A percentile compares a stretch with the other conserved stretches of the same genome.
Evolutionary conservation across 2,797 vertebrate genomes (phyloP).

Genomic region (Oreortyx pictus): DNA sequence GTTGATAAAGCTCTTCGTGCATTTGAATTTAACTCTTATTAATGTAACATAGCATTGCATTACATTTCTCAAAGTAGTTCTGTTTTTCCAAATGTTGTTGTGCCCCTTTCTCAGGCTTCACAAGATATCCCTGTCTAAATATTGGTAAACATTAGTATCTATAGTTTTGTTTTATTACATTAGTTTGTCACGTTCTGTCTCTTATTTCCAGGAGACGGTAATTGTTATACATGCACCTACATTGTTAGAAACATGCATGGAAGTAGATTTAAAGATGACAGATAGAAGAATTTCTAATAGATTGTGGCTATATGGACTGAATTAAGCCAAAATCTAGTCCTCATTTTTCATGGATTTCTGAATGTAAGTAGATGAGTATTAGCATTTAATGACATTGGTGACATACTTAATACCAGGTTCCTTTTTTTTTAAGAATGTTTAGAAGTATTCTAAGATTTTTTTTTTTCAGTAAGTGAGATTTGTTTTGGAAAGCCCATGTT

Average conservation of each 20-base stretch:
- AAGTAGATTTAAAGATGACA: neutral
- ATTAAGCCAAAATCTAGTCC: neutral
- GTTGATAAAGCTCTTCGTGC: neutral
- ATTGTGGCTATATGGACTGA: neutral
- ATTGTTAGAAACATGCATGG: neutral
- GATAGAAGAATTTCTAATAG: neutral
- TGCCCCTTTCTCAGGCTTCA: neutral
- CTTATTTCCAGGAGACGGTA: neutral
- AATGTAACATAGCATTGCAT: neutral
- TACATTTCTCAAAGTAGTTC: constrained; percentile 4
- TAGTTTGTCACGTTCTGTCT: neutral
- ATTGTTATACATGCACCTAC: neutral
- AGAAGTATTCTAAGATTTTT: neutral
- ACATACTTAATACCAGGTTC: neutral
- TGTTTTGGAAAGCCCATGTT: neutral
- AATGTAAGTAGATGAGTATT: neutral
- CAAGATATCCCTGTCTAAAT: neutral
- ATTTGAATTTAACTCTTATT: constrained; percentile 1
- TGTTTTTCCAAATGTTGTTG: neutral
- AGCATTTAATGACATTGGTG: neutral
- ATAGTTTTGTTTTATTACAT: neutral
- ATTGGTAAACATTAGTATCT: neutral
- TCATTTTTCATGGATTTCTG: neutral
- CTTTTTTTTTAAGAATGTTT: neutral
- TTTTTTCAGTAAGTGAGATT: neutral